Conservation (phyloP, 2,797 vertebrate species). For the Chelidonichthys spinosus region DNA sequence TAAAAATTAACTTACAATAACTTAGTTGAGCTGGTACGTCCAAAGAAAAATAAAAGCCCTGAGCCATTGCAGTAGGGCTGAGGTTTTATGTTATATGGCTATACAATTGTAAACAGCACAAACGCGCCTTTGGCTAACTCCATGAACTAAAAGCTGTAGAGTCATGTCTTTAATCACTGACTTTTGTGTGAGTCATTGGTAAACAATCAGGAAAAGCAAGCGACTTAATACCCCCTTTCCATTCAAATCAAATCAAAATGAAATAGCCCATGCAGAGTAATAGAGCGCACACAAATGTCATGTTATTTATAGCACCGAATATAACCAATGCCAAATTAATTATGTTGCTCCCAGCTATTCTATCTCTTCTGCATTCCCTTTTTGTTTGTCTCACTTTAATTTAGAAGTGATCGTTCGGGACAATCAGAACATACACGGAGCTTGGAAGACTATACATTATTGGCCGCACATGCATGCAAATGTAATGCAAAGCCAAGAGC, state of each 20-base stretch:
- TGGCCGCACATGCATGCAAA: slow-evolving; percentile 20
- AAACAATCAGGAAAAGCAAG: slow-evolving; percentile 21
- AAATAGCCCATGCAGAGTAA: slow-evolving; percentile 26
- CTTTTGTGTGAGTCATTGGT: slow-evolving; percentile 42
- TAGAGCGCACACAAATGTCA: slow-evolving; percentile 30
- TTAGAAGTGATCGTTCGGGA: background rate
- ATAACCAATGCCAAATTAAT: slow-evolving; percentile 1
- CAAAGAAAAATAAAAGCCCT: slow-evolving; percentile 19
- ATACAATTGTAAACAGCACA: slow-evolving; percentile 18
- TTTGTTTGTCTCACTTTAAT: background rate
- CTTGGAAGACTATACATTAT: background rate
- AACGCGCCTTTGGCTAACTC: slow-evolving; percentile 33
- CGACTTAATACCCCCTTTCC: slow-evolving; percentile 22
- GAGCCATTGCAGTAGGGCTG: slow-evolving; percentile 13
- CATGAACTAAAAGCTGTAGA: slow-evolving; percentile 12
- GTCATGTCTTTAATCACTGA: slow-evolving; percentile 34
- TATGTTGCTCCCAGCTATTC: background rate
- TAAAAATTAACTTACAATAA: background rate
- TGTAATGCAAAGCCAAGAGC: background rate
- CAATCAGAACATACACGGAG: background rate
- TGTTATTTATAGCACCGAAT: slow-evolving; percentile 19
- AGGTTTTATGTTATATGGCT: slow-evolving; percentile 9
- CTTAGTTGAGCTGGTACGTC: background rate
- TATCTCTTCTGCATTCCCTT: background rate
- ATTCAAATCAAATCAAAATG: slow-evolving; percentile 46